Evolutionary conservation across 1,140 invertebrate genomes (phyloP), one percentile per base, ranked within the genome.

Genomic region (Leptoteleia sp.): DNA sequence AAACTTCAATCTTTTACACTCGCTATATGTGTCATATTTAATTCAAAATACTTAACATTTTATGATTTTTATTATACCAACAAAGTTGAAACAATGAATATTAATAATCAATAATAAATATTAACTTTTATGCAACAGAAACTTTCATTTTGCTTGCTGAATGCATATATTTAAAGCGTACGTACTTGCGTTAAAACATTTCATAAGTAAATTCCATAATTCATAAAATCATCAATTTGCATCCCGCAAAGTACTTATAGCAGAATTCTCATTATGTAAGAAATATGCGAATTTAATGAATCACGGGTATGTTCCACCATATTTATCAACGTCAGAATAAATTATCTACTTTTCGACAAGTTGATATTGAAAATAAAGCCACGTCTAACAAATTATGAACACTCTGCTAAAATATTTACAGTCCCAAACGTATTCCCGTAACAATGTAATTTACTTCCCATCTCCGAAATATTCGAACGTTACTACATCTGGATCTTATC

Each of bases 241-340:
- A 48, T 38, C 33, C 57, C 40, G 29, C 42, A 47, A 61, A 45
- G n/a, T 61, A 35, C 16, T 62, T 62, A 16, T 22, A 48, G 11
- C 4, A 15, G 45, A 50, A 64, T 64, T 50, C 45, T 64, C 45
- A 64, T 67, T 67, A 67, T 9, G 27, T 67, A 54, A 67, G 62
- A 67, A 67, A 54, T 55, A 67, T 67, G 48, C 45, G 42, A 68
- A 47, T 55, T 55, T 68, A 68, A 68, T 68, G 64, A 57, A 68
- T 47, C 33, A 38, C 50, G 25, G 50, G 17, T 38, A 25, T 16
- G 7, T 38, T 50, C 35, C 8, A 16, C 8, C 37, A 4, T 31
- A 54, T 61, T 71, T 45, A 61, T 72, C 68, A 72, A 62, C n/a
- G 57, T 72, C 68, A 50, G 55, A 71, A 52, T 72, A 62, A 62